Conservation (phyloP, 2,888 invertebrate species). For the Pyrgus malvae region DNA sequence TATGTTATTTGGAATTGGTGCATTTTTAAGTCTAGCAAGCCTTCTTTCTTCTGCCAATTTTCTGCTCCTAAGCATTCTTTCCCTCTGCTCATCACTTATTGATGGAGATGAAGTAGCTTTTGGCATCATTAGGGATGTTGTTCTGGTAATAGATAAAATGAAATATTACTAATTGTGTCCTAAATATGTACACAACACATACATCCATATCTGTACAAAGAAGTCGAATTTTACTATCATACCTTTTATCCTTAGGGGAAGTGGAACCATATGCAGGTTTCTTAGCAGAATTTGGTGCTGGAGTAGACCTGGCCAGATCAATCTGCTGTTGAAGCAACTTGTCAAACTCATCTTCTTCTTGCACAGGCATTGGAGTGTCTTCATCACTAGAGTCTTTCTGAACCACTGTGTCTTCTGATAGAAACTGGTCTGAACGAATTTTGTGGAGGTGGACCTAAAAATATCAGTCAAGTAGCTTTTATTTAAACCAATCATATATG, state of each 20-base stretch:
- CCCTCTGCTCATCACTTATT: conserved; percentile 83
- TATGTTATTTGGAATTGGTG: conserved; percentile 22
- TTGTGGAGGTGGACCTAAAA: conserved; percentile 84
- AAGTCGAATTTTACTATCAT: conserved; percentile 1
- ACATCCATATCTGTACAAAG: not conserved
- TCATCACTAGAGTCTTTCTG: conserved; percentile 74
- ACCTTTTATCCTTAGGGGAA: conserved; percentile 46
- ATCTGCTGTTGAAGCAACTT: conserved; percentile 84
- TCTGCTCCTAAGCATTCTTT: conserved; percentile 86
- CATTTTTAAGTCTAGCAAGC: conserved; percentile 73
- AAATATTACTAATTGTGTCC: not conserved
- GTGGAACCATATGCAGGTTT: conserved; percentile 40
- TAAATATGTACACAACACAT: no score
- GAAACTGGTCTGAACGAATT: conserved; percentile 83
- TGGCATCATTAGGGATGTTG: conserved; percentile 47
- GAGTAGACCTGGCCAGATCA: conserved; percentile 77
- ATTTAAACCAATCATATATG: no score
- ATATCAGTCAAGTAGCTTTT: not conserved
- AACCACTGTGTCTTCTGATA: conserved; percentile 65
- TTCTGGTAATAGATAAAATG: conserved; percentile 45
- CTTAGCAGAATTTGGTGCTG: conserved; percentile 53
- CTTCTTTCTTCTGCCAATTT: conserved; percentile 84
- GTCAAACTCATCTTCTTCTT: conserved; percentile 84
- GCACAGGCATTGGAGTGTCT: conserved; percentile 53
- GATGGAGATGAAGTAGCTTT: conserved; percentile 74